Conservation (phyloP, 30 jellyfish, hydroid and myxozoan genomes). For the Hydra vulgaris region DNA sequence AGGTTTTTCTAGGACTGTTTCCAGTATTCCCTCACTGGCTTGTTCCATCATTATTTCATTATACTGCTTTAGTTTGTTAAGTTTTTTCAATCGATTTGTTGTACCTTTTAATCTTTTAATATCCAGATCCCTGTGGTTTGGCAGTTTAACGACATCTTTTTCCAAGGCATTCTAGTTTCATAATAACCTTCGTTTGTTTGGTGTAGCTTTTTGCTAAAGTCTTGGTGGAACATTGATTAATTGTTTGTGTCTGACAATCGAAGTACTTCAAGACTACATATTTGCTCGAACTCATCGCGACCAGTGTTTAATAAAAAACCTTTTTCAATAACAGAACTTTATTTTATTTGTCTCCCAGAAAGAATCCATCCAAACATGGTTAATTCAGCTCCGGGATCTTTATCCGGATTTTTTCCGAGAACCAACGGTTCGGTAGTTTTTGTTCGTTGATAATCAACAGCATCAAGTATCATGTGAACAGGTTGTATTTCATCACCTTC, state of each 20-base stretch:
- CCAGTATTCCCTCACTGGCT: no score
- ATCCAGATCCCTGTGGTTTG: not conserved
- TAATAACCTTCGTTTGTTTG: not conserved
- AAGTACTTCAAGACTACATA: constrained; percentile 27
- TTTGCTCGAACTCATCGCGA: constrained; percentile 29
- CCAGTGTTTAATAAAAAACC: constrained; percentile 31
- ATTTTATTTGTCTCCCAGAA: constrained; percentile 25
- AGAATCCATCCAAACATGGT: constrained; percentile 41
- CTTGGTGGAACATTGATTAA: not conserved
- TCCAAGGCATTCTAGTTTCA: not conserved
- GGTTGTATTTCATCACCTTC: constrained; percentile 36
- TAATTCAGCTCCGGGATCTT: constrained; percentile 33
- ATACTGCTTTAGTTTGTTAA: not conserved
- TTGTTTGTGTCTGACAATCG: constrained; percentile 30
- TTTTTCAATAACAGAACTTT: constrained; percentile 11
- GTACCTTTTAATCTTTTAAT: not conserved
- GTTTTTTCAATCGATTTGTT: not conserved
- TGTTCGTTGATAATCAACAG: constrained; percentile 32
- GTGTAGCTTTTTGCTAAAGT: not conserved
- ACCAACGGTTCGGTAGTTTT: constrained; percentile 39
- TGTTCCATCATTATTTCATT: not conserved
- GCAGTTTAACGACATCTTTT: not conserved
- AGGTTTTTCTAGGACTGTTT: no score
- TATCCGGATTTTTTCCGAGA: constrained; percentile 42
- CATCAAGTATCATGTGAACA: constrained; percentile 39